phyloP scores from a whole-genome alignment of 2,113 vertebrate species.

The Cranoglanis bouderius region DNA sequence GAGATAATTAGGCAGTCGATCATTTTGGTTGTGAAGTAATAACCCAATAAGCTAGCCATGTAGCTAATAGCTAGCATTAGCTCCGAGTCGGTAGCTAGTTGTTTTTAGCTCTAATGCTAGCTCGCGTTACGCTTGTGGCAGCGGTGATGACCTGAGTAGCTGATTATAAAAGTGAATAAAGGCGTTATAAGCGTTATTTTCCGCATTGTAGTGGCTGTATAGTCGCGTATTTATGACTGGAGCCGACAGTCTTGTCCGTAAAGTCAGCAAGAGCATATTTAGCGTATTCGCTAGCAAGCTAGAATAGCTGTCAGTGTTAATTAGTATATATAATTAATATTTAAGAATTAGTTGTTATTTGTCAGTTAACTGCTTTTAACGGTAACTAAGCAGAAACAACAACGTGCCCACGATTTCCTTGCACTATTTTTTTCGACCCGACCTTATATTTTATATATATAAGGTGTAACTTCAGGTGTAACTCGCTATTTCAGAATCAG shows the following conservation, averaged over 20 bases:
- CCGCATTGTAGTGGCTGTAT: background rate
- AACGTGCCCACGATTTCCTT: background rate
- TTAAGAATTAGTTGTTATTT: background rate
- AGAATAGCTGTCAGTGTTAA: background rate
- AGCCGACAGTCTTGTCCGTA: background rate
- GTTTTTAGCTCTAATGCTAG: conserved; percentile 33
- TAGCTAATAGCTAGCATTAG: conserved; percentile 18
- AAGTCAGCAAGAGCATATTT: background rate
- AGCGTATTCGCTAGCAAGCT: conserved; percentile 6
- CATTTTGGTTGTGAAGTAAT: background rate
- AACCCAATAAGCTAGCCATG: background rate
- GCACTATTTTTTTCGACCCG: background rate
- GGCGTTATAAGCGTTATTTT: background rate
- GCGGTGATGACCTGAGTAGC: background rate
- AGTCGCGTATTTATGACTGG: background rate
- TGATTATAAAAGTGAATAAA: background rate
- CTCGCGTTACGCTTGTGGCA: background rate
- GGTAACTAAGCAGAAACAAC: background rate
- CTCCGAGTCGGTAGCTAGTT: conserved; percentile 27
- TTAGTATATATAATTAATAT: background rate
- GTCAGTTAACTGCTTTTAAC: background rate
- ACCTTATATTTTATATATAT: too few relatives aligned
- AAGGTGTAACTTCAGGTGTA: too few relatives aligned
- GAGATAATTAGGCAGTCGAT: background rate
- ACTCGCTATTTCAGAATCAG: background rate